Base-by-base conservation (phyloP, 2,113 vertebrate species). In the Caretta caretta region DNA sequence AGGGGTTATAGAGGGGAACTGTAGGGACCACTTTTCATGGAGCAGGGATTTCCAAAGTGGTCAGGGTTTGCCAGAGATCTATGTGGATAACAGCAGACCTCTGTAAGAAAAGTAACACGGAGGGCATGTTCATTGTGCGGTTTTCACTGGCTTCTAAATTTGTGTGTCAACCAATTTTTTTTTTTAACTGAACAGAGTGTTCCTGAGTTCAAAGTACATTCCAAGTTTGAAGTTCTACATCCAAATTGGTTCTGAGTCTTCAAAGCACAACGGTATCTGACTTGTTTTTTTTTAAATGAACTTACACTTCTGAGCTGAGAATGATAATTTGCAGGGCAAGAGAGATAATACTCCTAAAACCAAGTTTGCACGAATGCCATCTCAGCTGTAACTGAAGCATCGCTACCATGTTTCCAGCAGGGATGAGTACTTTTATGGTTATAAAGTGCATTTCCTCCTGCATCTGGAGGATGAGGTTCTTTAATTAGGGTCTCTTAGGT, bases 181-280 rank as follows among this genome's bases (percentile, higher is more conserved):
- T 90, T 96, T 97, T 89, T 95, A 95, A 96, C 89, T n/a, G 53
- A 76, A 93, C 16, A 96, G 94, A 95, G 94, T 97, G 95, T 91
- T 97, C 86, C 91, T 57, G 79, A 95, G 57, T 35, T 83, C n/a
- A 12, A 24, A 88, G 50, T 91, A 24, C 0, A 0, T 90, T 76
- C 84, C 65, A 88, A 84, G 92, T 54, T 93, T 57, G n/a, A 89
- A 69, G 86, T 78, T 92, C 88, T 83, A 12, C 76, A 50, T 91
- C 57, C 72, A 80, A 65, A 80, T 84, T 10, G 2, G 80, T 82
- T 79, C 83, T 91, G 38, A 46, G 29, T 86, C 91, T 48, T 0
- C 1, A 72, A 93, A 94, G 72, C 53, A 57, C 12, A 20, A n/a
- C 53, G 25, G 38, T 46, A 25, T 76, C 38, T 42, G 42, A 24